Evolutionary conservation across 2,888 invertebrate species (phyloP), one percentile per base, ranked within the genome.

Genomic region (Vannuccia rotundouncinata): DNA sequence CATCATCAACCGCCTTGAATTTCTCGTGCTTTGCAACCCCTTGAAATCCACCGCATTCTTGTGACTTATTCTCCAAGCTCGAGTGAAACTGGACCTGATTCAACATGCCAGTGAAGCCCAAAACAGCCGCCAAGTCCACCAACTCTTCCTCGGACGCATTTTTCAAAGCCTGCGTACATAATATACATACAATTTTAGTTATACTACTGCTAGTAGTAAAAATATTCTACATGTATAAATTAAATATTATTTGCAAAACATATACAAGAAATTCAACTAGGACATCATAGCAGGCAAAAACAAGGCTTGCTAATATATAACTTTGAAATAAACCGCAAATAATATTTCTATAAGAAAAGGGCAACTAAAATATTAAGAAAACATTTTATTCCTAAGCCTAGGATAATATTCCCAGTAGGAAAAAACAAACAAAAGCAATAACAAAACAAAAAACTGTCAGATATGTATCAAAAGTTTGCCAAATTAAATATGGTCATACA

Each of bases 91-190:
- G 80, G 28, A 97, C 96, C 90, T 99, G 99, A 89, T 97, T 99
- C 93, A 99, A 94, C 95, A 99, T 97, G 82, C 97, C 97, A 90
- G 99, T 98, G 91, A 99, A 96, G 86, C 98, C 99, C 87, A 97
- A 91, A 89, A 97, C 95, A 88, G 96, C 97, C 77, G 99, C 99
- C 88, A 99, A 91, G 90, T 99, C 99, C 86, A 99, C 99, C 86
- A 99, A 93, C 89, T 96, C 95, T 66, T 95, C 95, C 81, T 88
- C 89, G 0, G 86, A 84, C 0, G 88, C 88, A 1, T 84, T 82
- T 10, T 82, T 82, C 73, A 88, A 83, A 59, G 88, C 85, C 66
- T 87, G 74, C 5, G 22, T 13, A n/a, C n/a, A n/a, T n/a, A n/a
- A n/a, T n/a, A n/a, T n/a, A n/a, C n/a, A n/a, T n/a, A n/a, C n/a